phyloP scores from a whole-genome alignment of 2,113 vertebrate species.

The Bos javanicus region DNA sequence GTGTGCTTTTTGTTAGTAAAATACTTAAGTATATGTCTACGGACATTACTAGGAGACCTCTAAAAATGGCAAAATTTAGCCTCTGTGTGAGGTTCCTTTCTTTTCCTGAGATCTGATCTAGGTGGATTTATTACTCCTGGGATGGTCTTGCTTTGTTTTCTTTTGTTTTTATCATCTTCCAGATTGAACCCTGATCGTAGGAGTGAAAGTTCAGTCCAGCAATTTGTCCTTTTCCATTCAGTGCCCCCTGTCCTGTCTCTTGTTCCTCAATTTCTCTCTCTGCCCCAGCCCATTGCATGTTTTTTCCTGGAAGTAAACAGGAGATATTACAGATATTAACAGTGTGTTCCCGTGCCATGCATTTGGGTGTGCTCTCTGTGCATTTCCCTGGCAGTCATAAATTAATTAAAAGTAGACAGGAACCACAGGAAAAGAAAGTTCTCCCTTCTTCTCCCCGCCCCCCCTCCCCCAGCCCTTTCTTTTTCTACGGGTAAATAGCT shows the following conservation, averaged over 20 bases:
- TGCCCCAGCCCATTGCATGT: conserved; percentile 39
- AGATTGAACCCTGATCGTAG: not conserved
- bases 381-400: conserved; percentile 80
- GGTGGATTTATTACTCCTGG: not conserved
- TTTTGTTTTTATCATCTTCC: not conserved
- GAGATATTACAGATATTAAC: conserved; percentile 67
- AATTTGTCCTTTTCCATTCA: conserved; percentile 24
- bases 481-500: conserved; percentile 86
- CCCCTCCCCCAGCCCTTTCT: conserved; percentile 70
- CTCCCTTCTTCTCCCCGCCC: conserved; percentile 34
- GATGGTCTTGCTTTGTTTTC: not conserved
- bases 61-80: not conserved
- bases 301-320: conserved; percentile 70
- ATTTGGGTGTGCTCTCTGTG: conserved; percentile 69
- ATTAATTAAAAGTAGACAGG: conserved; percentile 89
- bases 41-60: not conserved
- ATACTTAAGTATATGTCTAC: not conserved
- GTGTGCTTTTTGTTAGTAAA: not conserved
- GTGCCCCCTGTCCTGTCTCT: not conserved
- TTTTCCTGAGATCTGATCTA: not conserved
- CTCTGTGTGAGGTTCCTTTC: not conserved
- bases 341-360: conserved; percentile 14
- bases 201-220: not conserved
- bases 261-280: conserved; percentile 23
- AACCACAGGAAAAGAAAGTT: conserved; percentile 76